Conservation (phyloP, 2,113 vertebrate genomes). For the Tachuris rubrigastra region DNA sequence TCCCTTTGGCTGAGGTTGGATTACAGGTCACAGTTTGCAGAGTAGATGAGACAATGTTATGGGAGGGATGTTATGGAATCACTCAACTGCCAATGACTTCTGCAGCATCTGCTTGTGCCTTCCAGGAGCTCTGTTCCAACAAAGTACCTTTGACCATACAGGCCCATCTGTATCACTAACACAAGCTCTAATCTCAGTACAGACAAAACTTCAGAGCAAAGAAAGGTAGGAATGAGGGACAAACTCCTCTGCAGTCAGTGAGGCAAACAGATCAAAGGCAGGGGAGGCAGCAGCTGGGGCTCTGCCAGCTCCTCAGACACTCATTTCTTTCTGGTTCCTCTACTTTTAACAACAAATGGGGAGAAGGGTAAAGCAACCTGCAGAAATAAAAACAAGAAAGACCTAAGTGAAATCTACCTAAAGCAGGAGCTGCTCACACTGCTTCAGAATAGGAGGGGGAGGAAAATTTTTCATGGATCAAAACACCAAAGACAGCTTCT, state of each 20-base stretch:
- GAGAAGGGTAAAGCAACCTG: background rate
- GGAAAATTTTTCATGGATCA: background rate
- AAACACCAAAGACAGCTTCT: background rate
- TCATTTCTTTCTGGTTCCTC: background rate
- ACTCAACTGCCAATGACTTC: background rate
- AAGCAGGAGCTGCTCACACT: background rate
- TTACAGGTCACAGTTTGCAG: background rate
- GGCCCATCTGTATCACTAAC: background rate
- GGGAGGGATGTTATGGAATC: background rate
- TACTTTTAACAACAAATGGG: background rate
- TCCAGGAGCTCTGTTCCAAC: background rate
- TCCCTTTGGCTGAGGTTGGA: background rate
- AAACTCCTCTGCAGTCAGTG: background rate
- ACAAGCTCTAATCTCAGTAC: background rate
- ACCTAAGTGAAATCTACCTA: background rate
- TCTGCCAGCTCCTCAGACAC: background rate
- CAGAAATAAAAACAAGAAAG: background rate
- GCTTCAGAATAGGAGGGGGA: background rate
- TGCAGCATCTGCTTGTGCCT: background rate
- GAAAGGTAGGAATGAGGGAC: background rate
- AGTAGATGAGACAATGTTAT: background rate
- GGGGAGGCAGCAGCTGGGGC: background rate
- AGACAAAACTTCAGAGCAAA: background rate
- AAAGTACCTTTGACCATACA: background rate
- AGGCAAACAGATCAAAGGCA: background rate